Evolutionary conservation across 1,140 invertebrate species (phyloP).

Genomic region (Dinothrombium tinctorium): DNA sequence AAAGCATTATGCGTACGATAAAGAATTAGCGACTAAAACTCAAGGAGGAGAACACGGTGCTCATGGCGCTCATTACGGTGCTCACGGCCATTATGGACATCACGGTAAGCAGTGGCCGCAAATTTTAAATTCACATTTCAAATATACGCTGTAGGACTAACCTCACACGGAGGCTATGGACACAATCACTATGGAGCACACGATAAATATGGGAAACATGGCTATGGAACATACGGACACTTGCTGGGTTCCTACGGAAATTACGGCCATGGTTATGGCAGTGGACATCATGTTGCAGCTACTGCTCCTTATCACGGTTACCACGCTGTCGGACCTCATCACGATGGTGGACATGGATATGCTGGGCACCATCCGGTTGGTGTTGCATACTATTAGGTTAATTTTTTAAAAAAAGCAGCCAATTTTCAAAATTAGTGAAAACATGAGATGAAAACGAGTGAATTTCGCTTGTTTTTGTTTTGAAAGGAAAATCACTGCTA

Average conservation of each 20-base stretch:
- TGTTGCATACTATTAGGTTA: too few species aligned
- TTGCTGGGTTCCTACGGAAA: constrained; percentile 1
- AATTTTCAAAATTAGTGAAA: too few species aligned
- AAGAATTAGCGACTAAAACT: constrained; percentile 11
- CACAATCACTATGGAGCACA: constrained; percentile 4
- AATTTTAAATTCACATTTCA: neutral
- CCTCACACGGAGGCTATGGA: neutral
- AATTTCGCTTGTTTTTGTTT: too few species aligned
- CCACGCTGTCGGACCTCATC: too few species aligned
- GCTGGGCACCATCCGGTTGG: too few species aligned
- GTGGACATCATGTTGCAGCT: too few species aligned
- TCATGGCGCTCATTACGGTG: neutral
- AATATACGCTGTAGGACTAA: neutral
- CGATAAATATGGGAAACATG: neutral
- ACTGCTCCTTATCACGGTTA: too few species aligned
- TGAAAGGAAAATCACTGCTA: too few species aligned
- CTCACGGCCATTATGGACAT: constrained; percentile 1
- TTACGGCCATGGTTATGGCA: neutral
- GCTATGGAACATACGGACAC: constrained; percentile 4
- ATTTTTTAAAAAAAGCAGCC: too few species aligned
- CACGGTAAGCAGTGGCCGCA: neutral
- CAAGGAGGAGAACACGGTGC: neutral
- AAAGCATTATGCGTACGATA: constrained; percentile 16
- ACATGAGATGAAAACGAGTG: too few species aligned
- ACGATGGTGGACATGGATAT: too few species aligned